phyloP scores from a whole-genome alignment of 2,888 invertebrate species.

The Micropterix aruncella region DNA sequence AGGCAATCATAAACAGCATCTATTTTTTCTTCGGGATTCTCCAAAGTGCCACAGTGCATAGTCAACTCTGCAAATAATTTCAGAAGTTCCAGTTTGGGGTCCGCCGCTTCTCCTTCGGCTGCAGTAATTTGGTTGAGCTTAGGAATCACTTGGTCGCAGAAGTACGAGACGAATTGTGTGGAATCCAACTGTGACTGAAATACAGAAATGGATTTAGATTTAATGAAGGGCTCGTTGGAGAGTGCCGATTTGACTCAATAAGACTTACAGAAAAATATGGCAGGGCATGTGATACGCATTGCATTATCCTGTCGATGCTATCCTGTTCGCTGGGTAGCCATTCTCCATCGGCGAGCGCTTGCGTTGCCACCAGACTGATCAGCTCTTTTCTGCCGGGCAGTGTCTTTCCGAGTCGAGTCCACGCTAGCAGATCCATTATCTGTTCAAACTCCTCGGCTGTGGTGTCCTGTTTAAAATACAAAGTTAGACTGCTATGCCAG shows the following conservation, averaged over 20 bases:
- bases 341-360: slow-evolving; percentile 53
- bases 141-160: slow-evolving; percentile 73
- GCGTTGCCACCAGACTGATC: slow-evolving; percentile 71
- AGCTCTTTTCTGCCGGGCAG: slow-evolving; percentile 77
- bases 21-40: slow-evolving; percentile 59
- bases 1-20: slow-evolving; percentile 64
- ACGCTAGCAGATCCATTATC: slow-evolving; percentile 73
- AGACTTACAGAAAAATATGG: slow-evolving; percentile 78
- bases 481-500: slow-evolving; percentile 4
- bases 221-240: not conserved
- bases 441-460: slow-evolving; percentile 85
- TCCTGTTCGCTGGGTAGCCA: slow-evolving; percentile 63
- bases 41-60: slow-evolving; percentile 60
- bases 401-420: slow-evolving; percentile 69
- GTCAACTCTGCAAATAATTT: slow-evolving; percentile 81
- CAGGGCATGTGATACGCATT: slow-evolving; percentile 74
- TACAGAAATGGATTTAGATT: not conserved
- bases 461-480: slow-evolving; percentile 49
- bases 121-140: slow-evolving; percentile 52
- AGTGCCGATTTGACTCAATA: slow-evolving; percentile 7
- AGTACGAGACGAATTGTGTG: slow-evolving; percentile 68
- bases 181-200: slow-evolving; percentile 73
- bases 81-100: slow-evolving; percentile 62
- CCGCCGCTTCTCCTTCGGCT: slow-evolving; percentile 42
- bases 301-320: slow-evolving; percentile 62